These are phyloP conservation scores for Macquaria ambigua DNA, from an alignment of 2,113 vertebrate species.

Conservation along the genomic window DNA sequence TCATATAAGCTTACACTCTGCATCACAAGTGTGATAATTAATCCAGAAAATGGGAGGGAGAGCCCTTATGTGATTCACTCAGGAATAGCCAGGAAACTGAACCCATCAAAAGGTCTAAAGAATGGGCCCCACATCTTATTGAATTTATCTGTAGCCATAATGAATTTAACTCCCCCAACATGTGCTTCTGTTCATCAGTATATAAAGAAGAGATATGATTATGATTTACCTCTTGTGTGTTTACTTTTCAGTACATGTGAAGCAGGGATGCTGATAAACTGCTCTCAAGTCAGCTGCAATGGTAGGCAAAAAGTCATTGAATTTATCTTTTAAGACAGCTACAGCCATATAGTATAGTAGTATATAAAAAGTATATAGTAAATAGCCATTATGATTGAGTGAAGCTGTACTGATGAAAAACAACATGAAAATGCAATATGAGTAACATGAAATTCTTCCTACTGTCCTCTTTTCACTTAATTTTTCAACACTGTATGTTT, in stretches of 20 bases:
- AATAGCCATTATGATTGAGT: neutral
- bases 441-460: neutral
- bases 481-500: neutral
- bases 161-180: neutral
- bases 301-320: constrained; percentile 73
- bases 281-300: constrained; percentile 82
- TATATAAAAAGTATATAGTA: no score
- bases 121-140: no score
- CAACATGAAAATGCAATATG: neutral
- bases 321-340: neutral
- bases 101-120: no score
- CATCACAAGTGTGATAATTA: no score
- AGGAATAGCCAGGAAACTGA: no score
- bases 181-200: neutral
- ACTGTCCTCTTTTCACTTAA: neutral
- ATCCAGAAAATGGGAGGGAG: no score
- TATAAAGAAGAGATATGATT: neutral
- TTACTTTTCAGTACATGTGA: constrained; percentile 85
- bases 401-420: neutral
- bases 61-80: no score
- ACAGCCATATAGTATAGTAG: neutral
- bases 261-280: constrained; percentile 85
- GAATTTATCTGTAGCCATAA: neutral
- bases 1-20: no score
- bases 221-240: neutral